phyloP scores from a whole-genome alignment of 2,113 vertebrate species.

The Sisor rabdophorus region DNA sequence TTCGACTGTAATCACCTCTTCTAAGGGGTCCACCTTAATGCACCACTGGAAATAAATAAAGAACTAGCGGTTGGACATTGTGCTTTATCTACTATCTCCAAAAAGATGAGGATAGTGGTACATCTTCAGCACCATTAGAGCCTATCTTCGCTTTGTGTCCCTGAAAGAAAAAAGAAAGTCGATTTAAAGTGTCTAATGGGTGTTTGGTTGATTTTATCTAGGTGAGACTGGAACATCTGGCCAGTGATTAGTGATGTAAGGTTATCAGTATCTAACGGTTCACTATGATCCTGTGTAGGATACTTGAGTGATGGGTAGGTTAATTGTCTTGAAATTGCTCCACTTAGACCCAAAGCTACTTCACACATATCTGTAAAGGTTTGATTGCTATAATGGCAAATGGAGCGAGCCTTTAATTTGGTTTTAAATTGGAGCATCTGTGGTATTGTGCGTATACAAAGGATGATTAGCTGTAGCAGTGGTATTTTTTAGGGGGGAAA shows the following conservation, averaged over 20 bases:
- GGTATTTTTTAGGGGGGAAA: neutral
- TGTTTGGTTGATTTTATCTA: constrained; percentile 18
- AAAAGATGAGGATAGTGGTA: constrained; percentile 26
- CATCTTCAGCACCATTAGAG: constrained; percentile 41
- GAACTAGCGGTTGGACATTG: constrained; percentile 35
- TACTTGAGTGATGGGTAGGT: constrained; percentile 28
- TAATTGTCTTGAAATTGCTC: constrained; percentile 30
- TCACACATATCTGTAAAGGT: constrained; percentile 8
- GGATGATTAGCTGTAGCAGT: neutral
- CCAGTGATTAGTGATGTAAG: constrained; percentile 36
- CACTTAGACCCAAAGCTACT: constrained; percentile 20
- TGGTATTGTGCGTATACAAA: constrained; percentile 13
- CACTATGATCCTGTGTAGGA: constrained; percentile 29
- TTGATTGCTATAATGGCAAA: constrained; percentile 15
- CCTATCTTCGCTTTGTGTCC: constrained; percentile 26
- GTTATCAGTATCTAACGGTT: constrained; percentile 41
- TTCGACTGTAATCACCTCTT: constrained; percentile 43
- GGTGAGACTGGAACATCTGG: constrained; percentile 28
- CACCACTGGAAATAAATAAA: constrained; percentile 40
- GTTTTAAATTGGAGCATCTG: constrained; percentile 1
- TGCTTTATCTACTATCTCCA: constrained; percentile 23
- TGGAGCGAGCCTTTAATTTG: constrained; percentile 10
- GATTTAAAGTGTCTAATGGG: constrained; percentile 39
- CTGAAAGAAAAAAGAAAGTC: constrained; percentile 18
- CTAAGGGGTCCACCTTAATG: constrained; percentile 48